phyloP scores from a whole-genome alignment of 2,888 invertebrate genomes.

The Ariolimax columbianus region DNA sequence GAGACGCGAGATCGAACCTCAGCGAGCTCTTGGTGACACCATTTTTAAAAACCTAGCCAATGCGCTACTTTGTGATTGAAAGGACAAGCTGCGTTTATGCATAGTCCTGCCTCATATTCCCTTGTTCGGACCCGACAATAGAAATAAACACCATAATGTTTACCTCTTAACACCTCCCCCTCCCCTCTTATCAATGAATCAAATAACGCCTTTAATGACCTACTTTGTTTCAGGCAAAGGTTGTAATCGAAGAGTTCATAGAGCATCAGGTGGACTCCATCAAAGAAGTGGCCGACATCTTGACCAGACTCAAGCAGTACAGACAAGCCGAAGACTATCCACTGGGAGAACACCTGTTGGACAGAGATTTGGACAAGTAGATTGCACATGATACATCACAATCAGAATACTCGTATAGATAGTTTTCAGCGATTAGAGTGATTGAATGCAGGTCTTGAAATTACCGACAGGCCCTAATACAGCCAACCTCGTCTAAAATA shows the following conservation, averaged over 20 bases:
- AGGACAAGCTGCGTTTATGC: too few species aligned
- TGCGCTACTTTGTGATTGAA: too few species aligned
- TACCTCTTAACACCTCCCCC: background rate
- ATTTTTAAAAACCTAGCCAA: too few species aligned
- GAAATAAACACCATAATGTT: too few species aligned
- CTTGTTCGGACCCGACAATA: too few species aligned
- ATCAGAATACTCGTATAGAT: constrained; percentile 81
- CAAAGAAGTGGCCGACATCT: constrained; percentile 56
- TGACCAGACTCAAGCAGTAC: constrained; percentile 53
- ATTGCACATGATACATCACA: constrained; percentile 88
- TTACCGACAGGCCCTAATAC: too few species aligned
- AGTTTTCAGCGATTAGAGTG: too few species aligned
- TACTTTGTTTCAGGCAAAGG: constrained; percentile 51
- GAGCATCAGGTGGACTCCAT: constrained; percentile 55
- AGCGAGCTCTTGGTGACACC: too few species aligned
- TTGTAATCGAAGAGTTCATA: constrained; percentile 56
- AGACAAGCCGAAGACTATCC: constrained; percentile 52
- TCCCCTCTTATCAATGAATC: background rate
- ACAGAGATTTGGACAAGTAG: constrained; percentile 58
- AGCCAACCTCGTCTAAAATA: too few species aligned
- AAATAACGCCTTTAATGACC: background rate
- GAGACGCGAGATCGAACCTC: too few species aligned
- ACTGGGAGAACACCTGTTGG: constrained; percentile 67
- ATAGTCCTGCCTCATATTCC: too few species aligned
- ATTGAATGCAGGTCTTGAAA: too few species aligned